Percentiles rank a stretch among this genome's conserved stretches.
Evolutionary conservation across 2,797 vertebrate species (phyloP).

Genomic region (Hafferia zeledoni): DNA sequence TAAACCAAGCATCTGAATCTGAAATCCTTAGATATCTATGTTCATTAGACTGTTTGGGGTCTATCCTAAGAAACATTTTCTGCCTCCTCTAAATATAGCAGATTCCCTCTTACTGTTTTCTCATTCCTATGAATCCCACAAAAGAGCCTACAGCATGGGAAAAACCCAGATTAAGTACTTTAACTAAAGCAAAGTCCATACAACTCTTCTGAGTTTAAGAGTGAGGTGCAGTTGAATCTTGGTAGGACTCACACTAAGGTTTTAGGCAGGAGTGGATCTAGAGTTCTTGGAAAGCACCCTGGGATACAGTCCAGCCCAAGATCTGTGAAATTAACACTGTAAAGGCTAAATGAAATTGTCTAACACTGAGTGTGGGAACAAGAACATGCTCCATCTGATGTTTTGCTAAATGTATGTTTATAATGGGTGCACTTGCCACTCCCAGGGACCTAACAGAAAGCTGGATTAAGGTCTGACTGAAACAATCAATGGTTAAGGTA

Average conservation of each 20-base stretch:
- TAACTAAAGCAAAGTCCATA: accelerated
- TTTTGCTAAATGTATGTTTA: background rate
- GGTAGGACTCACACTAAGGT: background rate
- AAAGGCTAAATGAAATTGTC: background rate
- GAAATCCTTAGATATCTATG: background rate
- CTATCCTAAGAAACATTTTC: background rate
- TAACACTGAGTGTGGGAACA: background rate
- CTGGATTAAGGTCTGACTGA: background rate
- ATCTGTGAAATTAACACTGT: background rate
- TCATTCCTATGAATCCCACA: background rate
- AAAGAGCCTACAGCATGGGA: background rate
- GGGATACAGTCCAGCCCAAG: background rate
- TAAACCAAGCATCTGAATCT: background rate
- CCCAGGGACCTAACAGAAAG: background rate
- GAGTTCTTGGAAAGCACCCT: background rate
- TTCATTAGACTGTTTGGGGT: background rate
- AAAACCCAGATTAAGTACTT: background rate
- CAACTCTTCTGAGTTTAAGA: background rate
- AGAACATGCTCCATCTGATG: background rate
- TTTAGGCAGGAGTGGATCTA: background rate
- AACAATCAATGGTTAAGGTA: background rate
- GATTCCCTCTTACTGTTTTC: background rate
- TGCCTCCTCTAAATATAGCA: background rate
- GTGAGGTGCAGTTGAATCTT: background rate
- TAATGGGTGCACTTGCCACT: background rate